Base-by-base conservation (phyloP, 2,113 vertebrate genomes). In the Poeciliopsis turrubarensis region DNA sequence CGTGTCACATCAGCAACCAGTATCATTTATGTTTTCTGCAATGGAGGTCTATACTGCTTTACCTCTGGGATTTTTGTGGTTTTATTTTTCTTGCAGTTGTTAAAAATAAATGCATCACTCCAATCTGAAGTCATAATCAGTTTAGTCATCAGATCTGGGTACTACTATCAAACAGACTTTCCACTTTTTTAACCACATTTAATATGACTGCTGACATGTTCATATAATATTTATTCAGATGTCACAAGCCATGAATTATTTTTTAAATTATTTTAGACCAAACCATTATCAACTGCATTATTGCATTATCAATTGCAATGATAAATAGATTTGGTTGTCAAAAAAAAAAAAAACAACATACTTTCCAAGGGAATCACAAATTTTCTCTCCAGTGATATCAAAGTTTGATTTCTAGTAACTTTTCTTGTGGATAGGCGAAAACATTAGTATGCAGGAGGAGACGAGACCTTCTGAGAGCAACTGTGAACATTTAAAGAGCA, bases 361-460 rank as follows among this genome's bases (percentile, higher is more conserved):
- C 34, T 12, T 3, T 37, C 10, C 19, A 54, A 25, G 19, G 7
- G 5, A 5, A 8, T 14, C 0, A 51, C 4, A 22, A 17, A 17
- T 19, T 37, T 37, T 7, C 34, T 10, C 34, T 37, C 34, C 47
- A 51, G 31, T 10, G 54, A 75, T 79, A 81, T 75, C 61, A 86
- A 73, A 25, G 60, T 14, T 27, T 34, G 79, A 31, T 62, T 57
- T 77, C 68, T 73, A 69, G 81, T 80, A 75, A 72, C 78, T 77
- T 77, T 66, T 51, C 25, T 26, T 34, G 47, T 65, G 60, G 11
- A 54, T 57, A 25, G 62, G 68, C 25, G 72, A 72, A 61, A 51
- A 75, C 65, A 85, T 86, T 86, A 84, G 80, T 82, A 86, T 83
- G 70, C 84, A 84, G 80, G 26, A 15, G n/a, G 78, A 39, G 62